Percentiles rank a stretch among this genome's conserved stretches.
These are phyloP conservation scores for Agrochola lota DNA, from an alignment of 2,888 invertebrate species.

Conservation along the genomic window DNA sequence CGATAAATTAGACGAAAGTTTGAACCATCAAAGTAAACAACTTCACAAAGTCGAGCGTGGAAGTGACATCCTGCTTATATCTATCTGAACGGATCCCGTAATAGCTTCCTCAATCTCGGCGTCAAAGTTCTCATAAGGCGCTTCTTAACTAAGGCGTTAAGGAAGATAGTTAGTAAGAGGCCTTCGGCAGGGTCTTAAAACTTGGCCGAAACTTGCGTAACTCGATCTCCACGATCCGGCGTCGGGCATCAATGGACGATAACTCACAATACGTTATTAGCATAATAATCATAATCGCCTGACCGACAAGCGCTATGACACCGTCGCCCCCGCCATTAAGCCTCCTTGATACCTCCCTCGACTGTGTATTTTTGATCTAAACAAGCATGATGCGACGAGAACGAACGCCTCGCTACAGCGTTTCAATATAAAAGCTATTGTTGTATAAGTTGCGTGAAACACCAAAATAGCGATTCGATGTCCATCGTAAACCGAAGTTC, in stretches of 20 bases:
- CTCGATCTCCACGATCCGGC: constrained; percentile 85
- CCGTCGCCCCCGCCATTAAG: constrained; percentile 42
- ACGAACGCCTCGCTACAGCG: constrained; percentile 40
- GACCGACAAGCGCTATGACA: constrained; percentile 60
- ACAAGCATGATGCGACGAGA: constrained; percentile 40
- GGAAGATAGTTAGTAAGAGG: constrained; percentile 89
- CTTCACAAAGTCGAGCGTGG: constrained; percentile 88
- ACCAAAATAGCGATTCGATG: constrained; percentile 77
- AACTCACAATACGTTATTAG: constrained; percentile 88
- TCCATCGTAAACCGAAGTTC: constrained; percentile 84
- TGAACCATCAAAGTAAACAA: constrained; percentile 88
- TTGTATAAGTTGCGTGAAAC: constrained; percentile 67
- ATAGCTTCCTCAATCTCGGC: constrained; percentile 90
- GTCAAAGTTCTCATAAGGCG: constrained; percentile 90
- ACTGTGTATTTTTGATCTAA: constrained; percentile 45
- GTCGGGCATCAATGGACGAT: constrained; percentile 83
- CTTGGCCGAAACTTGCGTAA: constrained; percentile 88
- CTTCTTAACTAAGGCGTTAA: constrained; percentile 90
- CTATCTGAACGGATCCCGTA: constrained; percentile 88
- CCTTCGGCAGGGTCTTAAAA: constrained; percentile 89
- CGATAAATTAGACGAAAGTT: constrained; percentile 84
- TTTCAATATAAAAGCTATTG: constrained; percentile 62
- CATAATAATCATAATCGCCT: constrained; percentile 83
- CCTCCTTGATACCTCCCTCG: constrained; percentile 45
- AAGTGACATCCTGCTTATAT: constrained; percentile 90